phyloP scores from a whole-genome alignment of 1,140 invertebrate species.

The Aradophagus sp. region DNA sequence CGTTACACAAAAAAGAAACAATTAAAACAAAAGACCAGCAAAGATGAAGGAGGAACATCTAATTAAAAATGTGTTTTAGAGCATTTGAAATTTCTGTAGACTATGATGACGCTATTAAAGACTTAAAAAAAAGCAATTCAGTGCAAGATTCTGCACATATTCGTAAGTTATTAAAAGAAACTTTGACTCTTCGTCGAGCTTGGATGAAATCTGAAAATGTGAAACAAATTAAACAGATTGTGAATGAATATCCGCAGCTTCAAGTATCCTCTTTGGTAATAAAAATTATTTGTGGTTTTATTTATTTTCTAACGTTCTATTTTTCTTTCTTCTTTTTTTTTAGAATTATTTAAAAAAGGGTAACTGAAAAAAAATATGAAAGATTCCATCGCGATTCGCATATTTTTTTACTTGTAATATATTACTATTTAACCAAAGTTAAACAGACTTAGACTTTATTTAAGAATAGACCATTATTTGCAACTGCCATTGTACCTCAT shows the following conservation, averaged over 20 bases:
- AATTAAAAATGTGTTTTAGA: conserved; percentile 7
- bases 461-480: too few relatives aligned
- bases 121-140: conserved; percentile 4
- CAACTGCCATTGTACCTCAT: too few relatives aligned
- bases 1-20: conserved; percentile 2
- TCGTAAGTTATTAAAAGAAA: conserved; percentile 10
- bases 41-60: not conserved
- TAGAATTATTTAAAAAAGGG: too few relatives aligned
- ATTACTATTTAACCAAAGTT: too few relatives aligned
- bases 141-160: conserved; percentile 8
- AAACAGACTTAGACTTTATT: too few relatives aligned
- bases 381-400: too few relatives aligned
- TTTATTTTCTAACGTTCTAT: too few relatives aligned
- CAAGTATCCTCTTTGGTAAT: conserved; percentile 12
- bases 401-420: too few relatives aligned
- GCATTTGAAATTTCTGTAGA: conserved; percentile 6
- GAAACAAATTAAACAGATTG: conserved; percentile 1
- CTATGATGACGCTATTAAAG: not conserved
- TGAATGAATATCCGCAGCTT: conserved; percentile 7
- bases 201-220: conserved; percentile 7
- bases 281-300: too few relatives aligned
- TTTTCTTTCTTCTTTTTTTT: too few relatives aligned
- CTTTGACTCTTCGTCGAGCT: not conserved
- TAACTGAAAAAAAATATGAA: too few relatives aligned
- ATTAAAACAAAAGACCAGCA: too few relatives aligned